A percentile compares a stretch with the other conserved stretches of the same genome.
These are phyloP conservation scores for Aurelia coerulea DNA, from an alignment of 30 jellyfish, hydroid and myxozoan genomes.

Conservation along the genomic window DNA sequence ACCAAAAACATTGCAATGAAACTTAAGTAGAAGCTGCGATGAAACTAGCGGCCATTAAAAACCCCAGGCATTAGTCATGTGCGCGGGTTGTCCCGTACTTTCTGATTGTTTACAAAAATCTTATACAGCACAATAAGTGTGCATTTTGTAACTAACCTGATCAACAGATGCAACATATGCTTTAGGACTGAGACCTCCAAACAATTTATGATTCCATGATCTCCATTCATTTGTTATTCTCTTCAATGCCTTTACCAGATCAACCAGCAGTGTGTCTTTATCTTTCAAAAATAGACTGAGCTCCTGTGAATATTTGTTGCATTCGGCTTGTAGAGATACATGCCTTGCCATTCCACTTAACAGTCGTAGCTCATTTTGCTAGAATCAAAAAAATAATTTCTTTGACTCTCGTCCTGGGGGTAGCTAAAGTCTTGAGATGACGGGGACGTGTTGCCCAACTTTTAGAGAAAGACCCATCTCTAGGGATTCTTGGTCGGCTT, in stretches of 20 bases:
- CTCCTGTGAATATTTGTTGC: slow-evolving; percentile 49
- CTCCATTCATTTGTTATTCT: slow-evolving; percentile 81
- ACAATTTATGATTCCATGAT: slow-evolving; percentile 71
- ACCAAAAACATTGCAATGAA: too few species aligned
- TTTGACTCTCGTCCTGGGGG: too few species aligned
- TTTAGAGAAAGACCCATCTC: too few species aligned
- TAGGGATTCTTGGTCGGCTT: too few species aligned
- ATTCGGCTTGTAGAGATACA: slow-evolving; percentile 57
- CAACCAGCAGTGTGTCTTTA: slow-evolving; percentile 56
- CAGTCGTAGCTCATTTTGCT: slow-evolving; percentile 44
- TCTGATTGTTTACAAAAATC: too few species aligned
- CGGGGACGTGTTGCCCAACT: too few species aligned
- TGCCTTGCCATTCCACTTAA: slow-evolving; percentile 78
- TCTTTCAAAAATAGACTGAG: slow-evolving; percentile 53
- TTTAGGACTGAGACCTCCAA: slow-evolving; percentile 69
- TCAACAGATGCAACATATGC: slow-evolving; percentile 78
- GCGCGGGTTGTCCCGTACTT: too few species aligned
- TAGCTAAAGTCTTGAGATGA: too few species aligned
- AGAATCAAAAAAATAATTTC: not conserved
- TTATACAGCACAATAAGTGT: too few species aligned
- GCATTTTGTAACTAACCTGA: slow-evolving; percentile 33
- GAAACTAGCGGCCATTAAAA: too few species aligned
- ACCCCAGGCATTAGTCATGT: too few species aligned
- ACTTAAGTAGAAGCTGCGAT: too few species aligned
- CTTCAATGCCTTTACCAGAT: slow-evolving; percentile 69